Evolutionary conservation across 2,113 vertebrate species (phyloP).

Genomic region (Dromaius novaehollandiae): DNA sequence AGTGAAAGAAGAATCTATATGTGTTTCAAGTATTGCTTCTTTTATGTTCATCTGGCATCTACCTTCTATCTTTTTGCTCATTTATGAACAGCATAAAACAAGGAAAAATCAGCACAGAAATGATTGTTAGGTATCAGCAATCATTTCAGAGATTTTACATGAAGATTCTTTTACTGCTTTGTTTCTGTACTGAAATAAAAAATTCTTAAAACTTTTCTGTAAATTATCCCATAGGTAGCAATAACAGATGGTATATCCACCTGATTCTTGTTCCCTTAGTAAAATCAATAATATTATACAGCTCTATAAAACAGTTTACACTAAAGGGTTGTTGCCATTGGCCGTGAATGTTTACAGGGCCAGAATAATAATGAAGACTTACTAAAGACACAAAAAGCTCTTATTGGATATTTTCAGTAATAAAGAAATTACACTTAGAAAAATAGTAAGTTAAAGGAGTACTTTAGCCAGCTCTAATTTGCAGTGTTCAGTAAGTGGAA

Average conservation of each 20-base stretch:
- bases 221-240: slow-evolving; percentile 21
- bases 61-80: background rate
- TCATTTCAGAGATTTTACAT: background rate
- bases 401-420: background rate
- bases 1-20: background rate
- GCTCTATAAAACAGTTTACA: slow-evolving; percentile 34
- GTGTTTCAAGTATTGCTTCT: background rate
- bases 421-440: background rate
- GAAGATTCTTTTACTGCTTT: background rate
- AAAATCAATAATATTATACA: slow-evolving; percentile 43
- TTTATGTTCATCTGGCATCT: background rate
- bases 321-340: slow-evolving; percentile 22
- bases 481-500: background rate
- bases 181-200: background rate
- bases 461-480: background rate
- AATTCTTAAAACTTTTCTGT: background rate
- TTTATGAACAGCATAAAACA: background rate
- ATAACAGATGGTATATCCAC: slow-evolving; percentile 54
- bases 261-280: slow-evolving; percentile 46
- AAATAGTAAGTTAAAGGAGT: background rate
- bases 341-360: background rate
- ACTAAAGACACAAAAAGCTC: background rate
- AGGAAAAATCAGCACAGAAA: background rate
- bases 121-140: background rate
- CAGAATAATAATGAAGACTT: slow-evolving; percentile 15